Conservation (phyloP, 2,113 vertebrate species). For the Regulus satrapa region DNA sequence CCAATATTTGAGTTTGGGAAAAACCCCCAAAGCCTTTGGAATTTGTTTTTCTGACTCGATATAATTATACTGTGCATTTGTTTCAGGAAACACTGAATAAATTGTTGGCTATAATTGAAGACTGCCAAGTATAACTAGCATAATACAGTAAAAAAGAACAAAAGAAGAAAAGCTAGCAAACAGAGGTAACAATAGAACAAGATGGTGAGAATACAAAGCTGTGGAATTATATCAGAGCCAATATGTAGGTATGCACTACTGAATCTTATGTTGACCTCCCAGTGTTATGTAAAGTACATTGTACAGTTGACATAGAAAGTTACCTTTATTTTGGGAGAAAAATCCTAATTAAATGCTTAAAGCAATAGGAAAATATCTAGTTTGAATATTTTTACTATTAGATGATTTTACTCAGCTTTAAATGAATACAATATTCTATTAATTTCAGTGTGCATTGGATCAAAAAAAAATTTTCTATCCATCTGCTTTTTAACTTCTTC, state of each 20-base stretch:
- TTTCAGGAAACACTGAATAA: background rate
- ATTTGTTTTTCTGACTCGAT: background rate
- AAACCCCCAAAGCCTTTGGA: background rate
- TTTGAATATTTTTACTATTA: background rate
- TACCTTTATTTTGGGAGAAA: background rate
- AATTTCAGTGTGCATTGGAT: background rate
- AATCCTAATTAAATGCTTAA: background rate
- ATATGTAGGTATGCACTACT: background rate
- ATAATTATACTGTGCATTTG: background rate
- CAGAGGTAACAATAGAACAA: background rate
- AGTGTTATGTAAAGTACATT: background rate
- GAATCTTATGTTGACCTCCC: background rate
- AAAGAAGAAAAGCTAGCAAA: background rate
- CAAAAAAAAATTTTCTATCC: background rate
- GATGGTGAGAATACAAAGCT: background rate
- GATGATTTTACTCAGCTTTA: background rate
- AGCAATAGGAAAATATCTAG: background rate
- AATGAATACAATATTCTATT: background rate
- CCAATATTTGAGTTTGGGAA: background rate
- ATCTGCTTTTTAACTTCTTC: constrained; percentile 13
- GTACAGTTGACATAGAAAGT: background rate
- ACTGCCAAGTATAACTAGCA: background rate
- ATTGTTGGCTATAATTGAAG: background rate
- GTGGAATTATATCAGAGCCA: background rate
- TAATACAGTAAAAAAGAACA: background rate